These are phyloP conservation scores for Eclectus roratus DNA, from an alignment of 2,113 vertebrate species.

Conservation along the genomic window DNA sequence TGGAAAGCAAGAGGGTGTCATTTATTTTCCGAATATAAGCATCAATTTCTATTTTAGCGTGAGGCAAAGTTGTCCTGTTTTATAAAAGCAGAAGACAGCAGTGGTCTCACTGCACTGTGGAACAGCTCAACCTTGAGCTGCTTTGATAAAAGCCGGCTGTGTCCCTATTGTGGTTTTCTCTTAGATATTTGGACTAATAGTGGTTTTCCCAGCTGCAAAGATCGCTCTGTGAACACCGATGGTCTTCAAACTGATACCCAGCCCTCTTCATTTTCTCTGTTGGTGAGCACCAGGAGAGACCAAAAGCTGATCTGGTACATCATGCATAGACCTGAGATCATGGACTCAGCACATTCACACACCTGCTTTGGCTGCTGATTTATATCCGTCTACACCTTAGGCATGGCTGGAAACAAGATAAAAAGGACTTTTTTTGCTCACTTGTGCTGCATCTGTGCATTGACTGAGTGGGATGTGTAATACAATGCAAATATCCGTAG, in stretches of 20 bases:
- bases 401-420: background rate
- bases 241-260: background rate
- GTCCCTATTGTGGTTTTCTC: background rate
- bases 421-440: background rate
- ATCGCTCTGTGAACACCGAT: background rate
- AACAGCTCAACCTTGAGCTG: accelerated
- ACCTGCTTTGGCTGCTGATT: background rate
- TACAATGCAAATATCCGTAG: background rate
- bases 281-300: accelerated
- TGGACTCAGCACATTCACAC: background rate
- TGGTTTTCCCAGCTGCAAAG: background rate
- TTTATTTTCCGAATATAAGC: background rate
- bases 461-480: background rate
- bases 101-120: background rate
- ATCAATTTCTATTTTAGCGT: background rate
- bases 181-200: background rate
- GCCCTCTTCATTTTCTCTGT: background rate
- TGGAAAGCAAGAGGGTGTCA: accelerated
- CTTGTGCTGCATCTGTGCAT: background rate
- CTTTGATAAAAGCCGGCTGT: background rate
- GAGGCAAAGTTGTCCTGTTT: background rate
- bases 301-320: background rate
- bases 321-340: accelerated
- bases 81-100: background rate
- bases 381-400: background rate